Percentiles rank a stretch among this genome's conserved stretches.
These are phyloP conservation scores for Scaptomyza cyrtandrae DNA, from an alignment of 2,888 invertebrate genomes.

Conservation along the genomic window DNA sequence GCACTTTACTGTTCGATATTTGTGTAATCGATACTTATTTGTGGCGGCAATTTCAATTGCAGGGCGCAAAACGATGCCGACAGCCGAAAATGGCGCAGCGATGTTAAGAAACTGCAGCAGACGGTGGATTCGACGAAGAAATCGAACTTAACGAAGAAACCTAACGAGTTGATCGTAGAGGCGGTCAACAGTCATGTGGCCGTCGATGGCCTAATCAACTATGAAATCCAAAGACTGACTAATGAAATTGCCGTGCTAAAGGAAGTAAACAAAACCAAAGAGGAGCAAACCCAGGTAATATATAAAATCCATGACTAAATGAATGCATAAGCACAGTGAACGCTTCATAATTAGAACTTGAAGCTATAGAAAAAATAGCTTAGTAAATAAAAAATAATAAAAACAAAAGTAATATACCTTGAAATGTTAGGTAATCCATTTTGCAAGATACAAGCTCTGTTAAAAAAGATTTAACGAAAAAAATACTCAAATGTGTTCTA, in stretches of 20 bases:
- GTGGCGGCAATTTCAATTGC: constrained; percentile 13
- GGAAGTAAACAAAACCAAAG: constrained; percentile 87
- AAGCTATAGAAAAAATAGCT: not conserved
- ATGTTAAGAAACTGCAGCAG: constrained; percentile 87
- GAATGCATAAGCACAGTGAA: not conserved
- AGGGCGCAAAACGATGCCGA: constrained; percentile 87
- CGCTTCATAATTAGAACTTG: constrained; percentile 5
- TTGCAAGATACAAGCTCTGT: too few relatives aligned
- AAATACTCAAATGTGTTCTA: not conserved
- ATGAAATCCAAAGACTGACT: constrained; percentile 84
- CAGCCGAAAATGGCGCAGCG: constrained; percentile 86
- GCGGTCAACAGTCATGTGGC: constrained; percentile 52
- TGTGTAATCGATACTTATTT: constrained; percentile 1
- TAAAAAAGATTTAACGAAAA: too few relatives aligned
- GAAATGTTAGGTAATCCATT: too few relatives aligned
- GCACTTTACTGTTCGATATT: not conserved
- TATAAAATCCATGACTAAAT: constrained; percentile 47
- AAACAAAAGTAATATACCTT: too few relatives aligned
- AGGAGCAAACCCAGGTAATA: constrained; percentile 88
- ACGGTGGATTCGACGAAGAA: constrained; percentile 85
- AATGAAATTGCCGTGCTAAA: constrained; percentile 87
- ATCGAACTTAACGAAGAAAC: constrained; percentile 63
- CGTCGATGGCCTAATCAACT: constrained; percentile 74
- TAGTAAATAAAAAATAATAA: too few relatives aligned
- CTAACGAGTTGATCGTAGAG: constrained; percentile 53